These are phyloP conservation scores for Coregonus suidteri DNA, from an alignment of 2,797 vertebrate genomes.

Conservation along the genomic window DNA sequence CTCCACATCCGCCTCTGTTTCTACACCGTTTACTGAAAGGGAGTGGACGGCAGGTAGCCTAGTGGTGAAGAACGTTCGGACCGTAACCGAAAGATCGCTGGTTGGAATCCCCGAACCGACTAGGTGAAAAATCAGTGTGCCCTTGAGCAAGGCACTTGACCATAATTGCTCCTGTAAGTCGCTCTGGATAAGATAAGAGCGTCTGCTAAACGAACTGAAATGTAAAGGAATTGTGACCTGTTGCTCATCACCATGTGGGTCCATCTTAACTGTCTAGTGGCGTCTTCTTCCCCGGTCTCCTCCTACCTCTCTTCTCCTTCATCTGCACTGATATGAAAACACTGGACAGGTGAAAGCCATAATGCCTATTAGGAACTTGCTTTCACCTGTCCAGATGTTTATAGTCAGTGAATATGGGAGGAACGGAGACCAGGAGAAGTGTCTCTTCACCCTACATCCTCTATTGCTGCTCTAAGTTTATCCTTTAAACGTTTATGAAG, in stretches of 20 bases:
- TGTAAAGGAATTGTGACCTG: conserved; percentile 1
- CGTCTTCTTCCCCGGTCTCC: background rate
- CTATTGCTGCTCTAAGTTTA: background rate
- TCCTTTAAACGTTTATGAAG: background rate
- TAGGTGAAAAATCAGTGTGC: no score
- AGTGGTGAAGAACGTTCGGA: no score
- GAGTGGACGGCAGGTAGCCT: no score
- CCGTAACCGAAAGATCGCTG: no score
- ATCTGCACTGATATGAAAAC: background rate
- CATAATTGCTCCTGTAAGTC: no score
- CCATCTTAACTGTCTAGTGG: background rate
- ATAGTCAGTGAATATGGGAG: background rate
- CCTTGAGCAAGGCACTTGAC: no score
- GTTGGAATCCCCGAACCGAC: no score
- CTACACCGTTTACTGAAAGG: background rate
- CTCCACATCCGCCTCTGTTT: background rate
- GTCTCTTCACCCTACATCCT: background rate
- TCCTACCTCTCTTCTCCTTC: background rate
- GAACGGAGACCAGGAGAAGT: background rate
- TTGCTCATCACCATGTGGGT: background rate
- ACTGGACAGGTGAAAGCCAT: no score
- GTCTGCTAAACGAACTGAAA: no score
- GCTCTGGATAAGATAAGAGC: no score
- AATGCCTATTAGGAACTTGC: no score
- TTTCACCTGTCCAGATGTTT: background rate